Evolutionary conservation across 2,888 invertebrate species (phyloP), one percentile per base, ranked within the genome.

Genomic region (Scaptodrosophila latifasciaeformis): DNA sequence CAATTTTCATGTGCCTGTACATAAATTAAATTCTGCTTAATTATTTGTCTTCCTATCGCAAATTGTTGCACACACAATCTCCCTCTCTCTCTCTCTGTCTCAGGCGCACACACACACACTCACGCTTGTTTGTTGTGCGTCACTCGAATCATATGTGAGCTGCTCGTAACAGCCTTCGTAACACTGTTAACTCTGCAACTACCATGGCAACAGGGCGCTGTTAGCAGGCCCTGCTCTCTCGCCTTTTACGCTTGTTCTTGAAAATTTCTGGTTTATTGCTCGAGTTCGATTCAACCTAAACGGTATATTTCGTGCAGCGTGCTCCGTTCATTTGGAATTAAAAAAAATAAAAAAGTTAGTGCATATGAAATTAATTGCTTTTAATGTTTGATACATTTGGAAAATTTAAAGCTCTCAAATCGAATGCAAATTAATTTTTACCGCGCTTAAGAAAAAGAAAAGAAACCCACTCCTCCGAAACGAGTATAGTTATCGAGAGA

Each of bases 221-320:
- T 35, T 35, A 35, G 10, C 40, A 17, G 17, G 2, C 15, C 2
- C 13, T 15, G 13, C 15, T 37, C 17, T 17, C n/a, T n/a, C n/a
- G 15, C 37, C 17, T 37, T 17, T 5, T 13, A 17, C 37, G 15
- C 50, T 35, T 13, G 48, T 27, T 29, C 12, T 15, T 12, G 15
- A 2, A 2, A 39, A 2, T 18, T 29, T 6, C n/a, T 12, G 13
- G 17, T 50, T 40, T 65, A 68, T 69, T 68, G 31, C 47, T 47
- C 47, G 24, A 27, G 30, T 44, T 29, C 21, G 30, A 13, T 10
- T 47, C 47, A n/a, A n/a, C 19, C 19, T 12, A 12, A 40, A 21
- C 19, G 40, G 21, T 40, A 37, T 49, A 54, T 54, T 54, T 3
- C 50, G 59, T 56, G 62, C n/a, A n/a, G n/a, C n/a, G n/a, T n/a